Base-by-base conservation (phyloP, 2,888 invertebrate genomes). In the Xanthorhoe designata region DNA sequence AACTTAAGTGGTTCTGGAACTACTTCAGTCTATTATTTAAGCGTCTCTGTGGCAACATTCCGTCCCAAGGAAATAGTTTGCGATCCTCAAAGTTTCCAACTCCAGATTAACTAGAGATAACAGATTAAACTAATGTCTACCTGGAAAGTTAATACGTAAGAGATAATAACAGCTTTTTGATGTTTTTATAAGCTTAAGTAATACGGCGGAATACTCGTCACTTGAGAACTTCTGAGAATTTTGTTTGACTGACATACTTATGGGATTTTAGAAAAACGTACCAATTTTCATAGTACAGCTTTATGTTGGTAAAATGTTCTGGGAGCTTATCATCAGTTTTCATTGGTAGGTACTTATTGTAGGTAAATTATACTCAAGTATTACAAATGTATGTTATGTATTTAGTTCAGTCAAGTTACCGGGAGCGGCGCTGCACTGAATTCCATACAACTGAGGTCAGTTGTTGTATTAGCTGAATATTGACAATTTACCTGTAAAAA, bases 41-140 rank as follows among this genome's bases (percentile, higher is more conserved):
- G 66, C 72, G 76, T 74, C 78, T 78, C 76, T 80, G 78, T 80
- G 82, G 81, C 82, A 81, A 84, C 84, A 83, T 83, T 83, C 82
- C 81, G 73, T 79, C 78, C 78, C 73, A 68, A 65, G 71, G 80
- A 83, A 83, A 87, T 85, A 86, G 86, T 88, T 87, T 77, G 76
- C 79, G 78, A 78, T 84, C 82, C 83, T 79, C 79, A 78, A 58
- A 69, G 73, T 73, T 73, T 71, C 71, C 59, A 70, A 71, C 70
- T 70, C 62, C 60, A 78, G 79, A 81, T 82, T 78, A 79, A 78
- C 81, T 78, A 71, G 79, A 79, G 81, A 70, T 84, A 80, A 81
- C 78, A 86, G 81, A 87, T 85, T 85, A 85, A 84, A 85, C 78
- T 70, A 56, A 61, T 62, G 61, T 65, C 54, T 68, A 68, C 67